A percentile compares a stretch with the other conserved stretches of the same genome.
phyloP scores from a whole-genome alignment of 2,888 invertebrate genomes.

The Lasioglossum vierecki region DNA sequence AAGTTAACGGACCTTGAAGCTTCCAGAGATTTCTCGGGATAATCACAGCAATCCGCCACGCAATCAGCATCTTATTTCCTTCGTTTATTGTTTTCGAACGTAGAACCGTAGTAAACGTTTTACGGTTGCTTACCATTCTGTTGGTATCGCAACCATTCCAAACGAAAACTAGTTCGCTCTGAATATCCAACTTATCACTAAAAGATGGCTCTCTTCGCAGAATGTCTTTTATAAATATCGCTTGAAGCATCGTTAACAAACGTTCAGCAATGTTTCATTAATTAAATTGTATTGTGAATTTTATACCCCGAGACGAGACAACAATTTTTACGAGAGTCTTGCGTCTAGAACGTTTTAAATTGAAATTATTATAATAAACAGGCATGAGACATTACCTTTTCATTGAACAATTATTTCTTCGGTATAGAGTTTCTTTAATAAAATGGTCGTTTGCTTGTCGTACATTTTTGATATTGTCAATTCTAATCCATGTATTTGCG shows the following conservation, averaged over 20 bases:
- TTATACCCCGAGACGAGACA: no score
- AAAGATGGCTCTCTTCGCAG: neutral
- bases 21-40: conserved; percentile 24
- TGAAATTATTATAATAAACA: neutral
- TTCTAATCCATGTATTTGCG: neutral
- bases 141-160: neutral
- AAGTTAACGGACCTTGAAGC: conserved; percentile 36
- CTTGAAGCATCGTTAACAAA: neutral
- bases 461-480: neutral
- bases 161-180: neutral
- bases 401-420: no score
- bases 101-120: neutral
- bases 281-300: neutral
- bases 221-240: neutral
- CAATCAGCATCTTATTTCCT: conserved; percentile 32
- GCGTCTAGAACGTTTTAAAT: neutral
- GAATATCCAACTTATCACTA: neutral
- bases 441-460: neutral
- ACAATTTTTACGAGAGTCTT: neutral
- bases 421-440: neutral
- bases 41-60: conserved; percentile 33
- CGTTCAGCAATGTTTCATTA: neutral
- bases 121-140: conserved; percentile 15
- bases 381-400: neutral
- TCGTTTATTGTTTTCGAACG: conserved; percentile 1